Evolutionary conservation across 35 echinoderm and acorn worm species (phyloP).

Genomic region (Lytechinus variegatus): DNA sequence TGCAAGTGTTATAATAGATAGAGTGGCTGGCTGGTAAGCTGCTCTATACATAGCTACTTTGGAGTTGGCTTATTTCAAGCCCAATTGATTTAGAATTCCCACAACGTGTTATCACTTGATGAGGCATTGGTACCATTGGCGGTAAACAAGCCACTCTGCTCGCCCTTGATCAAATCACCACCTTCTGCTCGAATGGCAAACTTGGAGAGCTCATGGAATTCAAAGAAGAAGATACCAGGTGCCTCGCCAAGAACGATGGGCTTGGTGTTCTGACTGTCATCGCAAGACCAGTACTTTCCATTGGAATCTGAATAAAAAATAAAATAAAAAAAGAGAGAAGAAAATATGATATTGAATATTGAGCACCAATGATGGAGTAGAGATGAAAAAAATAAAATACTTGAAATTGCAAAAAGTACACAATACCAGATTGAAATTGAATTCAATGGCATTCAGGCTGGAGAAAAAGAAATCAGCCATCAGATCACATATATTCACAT

Average conservation of each 20-base stretch:
- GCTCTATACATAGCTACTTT: neutral
- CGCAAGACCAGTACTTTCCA: constrained; percentile 45
- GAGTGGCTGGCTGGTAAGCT: neutral
- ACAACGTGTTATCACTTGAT: constrained; percentile 9
- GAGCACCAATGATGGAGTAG: neutral
- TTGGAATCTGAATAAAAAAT: neutral
- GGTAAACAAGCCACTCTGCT: constrained; percentile 58
- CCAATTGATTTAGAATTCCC: constrained; percentile 44
- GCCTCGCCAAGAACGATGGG: neutral
- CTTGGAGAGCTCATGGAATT: constrained; percentile 52
- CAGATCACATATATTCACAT: too few species aligned
- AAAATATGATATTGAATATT: neutral
- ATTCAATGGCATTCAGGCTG: neutral
- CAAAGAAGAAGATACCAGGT: constrained; percentile 13
- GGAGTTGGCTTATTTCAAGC: neutral
- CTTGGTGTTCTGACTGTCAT: neutral
- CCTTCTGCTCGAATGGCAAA: constrained; percentile 41
- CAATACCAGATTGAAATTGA: neutral
- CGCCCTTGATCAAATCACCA: constrained; percentile 50
- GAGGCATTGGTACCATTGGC: constrained; percentile 40
- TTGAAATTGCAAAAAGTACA: neutral
- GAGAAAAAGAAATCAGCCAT: neutral
- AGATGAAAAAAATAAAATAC: neutral
- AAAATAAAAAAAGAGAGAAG: neutral
- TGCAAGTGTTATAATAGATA: constrained; percentile 2